Percentiles rank a stretch among this genome's conserved stretches.
Evolutionary conservation across 2,113 vertebrate genomes (phyloP).

Genomic region (Atlantisia rogersi): DNA sequence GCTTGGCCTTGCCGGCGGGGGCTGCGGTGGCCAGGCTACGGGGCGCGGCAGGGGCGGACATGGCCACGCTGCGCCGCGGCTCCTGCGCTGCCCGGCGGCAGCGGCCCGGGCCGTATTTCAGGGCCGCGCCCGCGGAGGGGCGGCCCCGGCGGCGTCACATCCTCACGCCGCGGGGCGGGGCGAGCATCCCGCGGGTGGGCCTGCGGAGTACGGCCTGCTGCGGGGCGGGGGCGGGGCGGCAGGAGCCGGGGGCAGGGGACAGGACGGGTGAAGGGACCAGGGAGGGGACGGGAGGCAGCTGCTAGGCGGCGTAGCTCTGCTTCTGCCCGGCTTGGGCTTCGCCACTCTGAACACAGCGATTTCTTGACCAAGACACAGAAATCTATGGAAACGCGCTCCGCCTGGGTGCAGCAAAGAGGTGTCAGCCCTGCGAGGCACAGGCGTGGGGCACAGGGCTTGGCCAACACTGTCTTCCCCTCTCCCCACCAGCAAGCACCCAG

Average conservation of each 20-base stretch:
- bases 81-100: not conserved
- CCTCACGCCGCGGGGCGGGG: not conserved
- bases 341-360: accelerated
- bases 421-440: not conserved
- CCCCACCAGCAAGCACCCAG: not conserved
- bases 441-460: not conserved
- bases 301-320: accelerated
- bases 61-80: not conserved
- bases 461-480: accelerated
- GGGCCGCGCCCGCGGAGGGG: constrained; percentile 25
- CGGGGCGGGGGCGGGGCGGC: not conserved
- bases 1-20: constrained; percentile 79
- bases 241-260: too few species aligned
- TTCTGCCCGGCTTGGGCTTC: too few species aligned
- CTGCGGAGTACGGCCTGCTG: not conserved
- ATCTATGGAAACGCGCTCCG: accelerated
- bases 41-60: constrained; percentile 14
- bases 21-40: constrained; percentile 77
- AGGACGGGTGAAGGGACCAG: too few species aligned
- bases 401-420: not conserved
- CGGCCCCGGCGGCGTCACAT: constrained; percentile 65
- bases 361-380: not conserved
- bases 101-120: not conserved
- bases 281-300: not conserved
- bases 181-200: not conserved